Conservation (phyloP, 2,113 vertebrate genomes). For the Meles meles region DNA sequence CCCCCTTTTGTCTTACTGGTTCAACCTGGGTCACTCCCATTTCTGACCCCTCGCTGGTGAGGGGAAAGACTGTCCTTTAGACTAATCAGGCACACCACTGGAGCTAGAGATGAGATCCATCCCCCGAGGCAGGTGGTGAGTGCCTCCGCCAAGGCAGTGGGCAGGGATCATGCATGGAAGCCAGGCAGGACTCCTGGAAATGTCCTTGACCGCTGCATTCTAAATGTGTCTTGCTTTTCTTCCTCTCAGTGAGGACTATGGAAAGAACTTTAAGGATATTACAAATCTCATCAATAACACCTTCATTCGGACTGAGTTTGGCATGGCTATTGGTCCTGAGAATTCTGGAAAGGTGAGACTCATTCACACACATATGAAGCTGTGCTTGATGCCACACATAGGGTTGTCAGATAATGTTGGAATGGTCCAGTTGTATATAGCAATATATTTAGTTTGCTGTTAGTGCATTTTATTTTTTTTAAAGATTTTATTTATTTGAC, state of each 20-base stretch:
- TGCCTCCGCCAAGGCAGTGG: neutral
- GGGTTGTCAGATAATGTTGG: neutral
- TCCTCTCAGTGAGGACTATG: constrained; percentile 89
- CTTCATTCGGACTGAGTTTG: constrained; percentile 93
- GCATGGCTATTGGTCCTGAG: constrained; percentile 91
- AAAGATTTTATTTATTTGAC: too few species aligned
- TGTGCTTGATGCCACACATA: neutral
- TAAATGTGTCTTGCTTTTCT: constrained; percentile 12
- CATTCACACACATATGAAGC: neutral
- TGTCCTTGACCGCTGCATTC: neutral
- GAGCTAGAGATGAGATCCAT: neutral
- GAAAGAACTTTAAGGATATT: constrained; percentile 92
- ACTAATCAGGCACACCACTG: neutral
- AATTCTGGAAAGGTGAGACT: constrained; percentile 91
- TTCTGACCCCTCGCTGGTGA: neutral
- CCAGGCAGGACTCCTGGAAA: neutral
- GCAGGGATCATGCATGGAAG: neutral
- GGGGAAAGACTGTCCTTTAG: neutral
- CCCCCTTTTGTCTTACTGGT: neutral
- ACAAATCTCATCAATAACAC: constrained; percentile 92
- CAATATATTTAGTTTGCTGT: neutral
- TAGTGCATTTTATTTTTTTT: neutral
- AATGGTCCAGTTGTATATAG: neutral
- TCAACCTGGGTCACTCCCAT: neutral
- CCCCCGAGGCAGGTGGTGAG: neutral